Percentiles rank a stretch among this genome's conserved stretches.
Evolutionary conservation across 2,113 vertebrate genomes (phyloP).

Genomic region (Bothrops jararaca): DNA sequence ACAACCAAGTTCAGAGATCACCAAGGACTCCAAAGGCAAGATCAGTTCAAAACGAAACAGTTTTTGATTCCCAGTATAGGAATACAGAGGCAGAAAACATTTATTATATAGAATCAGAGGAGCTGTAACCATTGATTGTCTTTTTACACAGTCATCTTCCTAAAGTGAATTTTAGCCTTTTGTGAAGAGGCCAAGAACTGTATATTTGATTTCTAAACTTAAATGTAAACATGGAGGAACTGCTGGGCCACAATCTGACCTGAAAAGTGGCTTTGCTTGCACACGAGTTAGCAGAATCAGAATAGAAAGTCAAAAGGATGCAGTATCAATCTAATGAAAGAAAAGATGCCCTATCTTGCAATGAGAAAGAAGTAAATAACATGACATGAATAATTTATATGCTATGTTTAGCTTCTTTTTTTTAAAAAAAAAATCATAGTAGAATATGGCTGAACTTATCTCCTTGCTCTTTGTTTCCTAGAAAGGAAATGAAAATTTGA

Average conservation of each 20-base stretch:
- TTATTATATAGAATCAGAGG: not conserved
- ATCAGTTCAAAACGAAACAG: not conserved
- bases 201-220: not conserved
- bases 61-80: not conserved
- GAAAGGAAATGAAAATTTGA: conserved; percentile 14
- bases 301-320: conserved; percentile 12
- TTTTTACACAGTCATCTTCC: conserved; percentile 9
- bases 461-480: conserved; percentile 6
- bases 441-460: conserved; percentile 13
- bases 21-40: not conserved
- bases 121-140: not conserved
- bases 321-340: conserved; percentile 17
- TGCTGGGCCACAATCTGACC: not conserved
- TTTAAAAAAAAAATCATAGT: not conserved
- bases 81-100: not conserved
- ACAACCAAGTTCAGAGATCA: no score
- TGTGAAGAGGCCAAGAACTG: not conserved
- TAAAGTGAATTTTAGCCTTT: conserved; percentile 14
- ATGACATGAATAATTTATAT: conserved; percentile 41
- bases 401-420: conserved; percentile 24
- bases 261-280: not conserved
- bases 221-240: not conserved
- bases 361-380: conserved; percentile 19
- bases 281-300: not conserved
- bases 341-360: conserved; percentile 10